Base-by-base conservation (phyloP, 2,113 vertebrate genomes). In the Xenopus laevis region DNA sequence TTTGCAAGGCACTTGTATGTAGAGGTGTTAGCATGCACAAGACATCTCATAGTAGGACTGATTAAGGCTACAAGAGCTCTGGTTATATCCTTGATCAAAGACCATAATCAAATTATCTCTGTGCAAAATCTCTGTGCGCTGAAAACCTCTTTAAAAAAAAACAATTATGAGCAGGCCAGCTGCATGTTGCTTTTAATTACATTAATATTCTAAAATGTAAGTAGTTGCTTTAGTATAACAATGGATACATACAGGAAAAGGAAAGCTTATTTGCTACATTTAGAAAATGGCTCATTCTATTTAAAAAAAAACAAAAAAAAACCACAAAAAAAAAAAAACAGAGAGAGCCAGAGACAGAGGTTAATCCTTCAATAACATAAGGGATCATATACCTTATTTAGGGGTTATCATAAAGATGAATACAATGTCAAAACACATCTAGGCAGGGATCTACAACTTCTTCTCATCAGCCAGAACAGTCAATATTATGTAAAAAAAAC, bases 81-180 rank as follows among this genome's bases (percentile, higher is more conserved):
- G 47, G 15, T 50, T 50, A 50, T 50, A 50, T 3, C 59, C 21
- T 13, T 30, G 59, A 20, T 61, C 23, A 9, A 44, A 20, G 5
- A 45, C 27, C 12, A 17, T 4, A 27, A 27, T 4, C 23, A 27
- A 27, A 2, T n/a, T 40, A 65, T 62, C 20, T 65, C n/a, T 57
- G 21, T 72, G 62, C 61, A 65, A 72, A 57, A 65, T 23, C 61
- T 72, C 50, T 72, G 61, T 63, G 71, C 60, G 10, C 27, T 44
- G 52, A 27, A 62, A 40, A 40, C 65, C 65, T 68, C 64, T n/a
- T n/a, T 23, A 11, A 50, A 21, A 20, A 45, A n/a, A 44, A 23
- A 18, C 7, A 61, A 45, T 45, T 70, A 50, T 2, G 11, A 57
- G 74, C 74, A 77, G 74, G 68, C 74, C 74, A 77, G 74, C 74